Conservation (phyloP, 2,797 vertebrate genomes). For the Austrolebias charrua region DNA sequence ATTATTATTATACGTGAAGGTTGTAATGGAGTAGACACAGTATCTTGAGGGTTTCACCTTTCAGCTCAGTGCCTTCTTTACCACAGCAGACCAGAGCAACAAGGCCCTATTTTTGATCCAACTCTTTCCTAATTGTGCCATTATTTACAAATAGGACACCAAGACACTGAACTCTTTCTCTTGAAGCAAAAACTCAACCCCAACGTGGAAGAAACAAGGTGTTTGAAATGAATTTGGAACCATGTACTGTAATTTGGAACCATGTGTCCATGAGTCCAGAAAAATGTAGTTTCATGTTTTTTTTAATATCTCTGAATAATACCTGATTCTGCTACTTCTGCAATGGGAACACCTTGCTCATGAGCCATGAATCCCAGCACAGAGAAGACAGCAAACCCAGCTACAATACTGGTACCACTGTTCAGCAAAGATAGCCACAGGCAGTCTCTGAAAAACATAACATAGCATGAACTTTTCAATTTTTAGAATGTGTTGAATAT, state of each 20-base stretch:
- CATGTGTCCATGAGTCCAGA: background rate
- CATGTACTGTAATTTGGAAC: background rate
- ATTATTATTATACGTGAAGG: too few species aligned
- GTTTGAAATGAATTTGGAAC: too few species aligned
- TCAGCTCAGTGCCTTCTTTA: conserved; percentile 13
- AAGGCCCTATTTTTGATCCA: too few species aligned
- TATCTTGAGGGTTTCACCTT: too few species aligned
- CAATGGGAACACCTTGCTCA: conserved; percentile 72
- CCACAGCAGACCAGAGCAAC: conserved; percentile 58
- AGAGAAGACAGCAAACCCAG: conserved; percentile 82
- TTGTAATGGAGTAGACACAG: too few species aligned
- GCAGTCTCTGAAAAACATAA: conserved; percentile 67
- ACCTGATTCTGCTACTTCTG: conserved; percentile 82
- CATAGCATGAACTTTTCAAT: background rate
- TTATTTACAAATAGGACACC: too few species aligned
- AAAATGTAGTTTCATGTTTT: background rate
- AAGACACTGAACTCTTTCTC: too few species aligned
- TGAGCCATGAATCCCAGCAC: conserved; percentile 84
- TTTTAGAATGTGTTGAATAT: background rate
- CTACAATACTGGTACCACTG: conserved; percentile 77
- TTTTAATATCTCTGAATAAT: conserved; percentile 8
- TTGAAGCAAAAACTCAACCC: too few species aligned
- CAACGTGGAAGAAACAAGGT: too few species aligned
- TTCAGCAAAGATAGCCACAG: conserved; percentile 78
- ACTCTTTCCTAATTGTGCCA: too few species aligned